Evolutionary conservation across 2,113 vertebrate species (phyloP).

Genomic region (Labeo catla): DNA sequence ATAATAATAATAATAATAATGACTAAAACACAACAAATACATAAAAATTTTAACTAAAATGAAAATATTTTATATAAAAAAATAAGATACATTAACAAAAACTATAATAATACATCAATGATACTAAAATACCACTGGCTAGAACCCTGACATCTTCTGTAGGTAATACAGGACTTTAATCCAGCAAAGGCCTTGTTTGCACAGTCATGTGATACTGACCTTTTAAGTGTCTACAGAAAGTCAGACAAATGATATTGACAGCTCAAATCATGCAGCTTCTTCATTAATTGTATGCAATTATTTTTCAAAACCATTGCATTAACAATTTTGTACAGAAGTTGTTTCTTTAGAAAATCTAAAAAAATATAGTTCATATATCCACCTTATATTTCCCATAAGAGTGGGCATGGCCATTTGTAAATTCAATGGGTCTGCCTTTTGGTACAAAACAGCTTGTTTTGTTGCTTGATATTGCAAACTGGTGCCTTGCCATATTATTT

Average conservation of each 20-base stretch:
- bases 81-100: not conserved
- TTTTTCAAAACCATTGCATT: not conserved
- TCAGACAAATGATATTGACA: not conserved
- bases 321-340: not conserved
- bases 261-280: not conserved
- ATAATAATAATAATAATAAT: no score
- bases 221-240: not conserved
- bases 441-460: no score
- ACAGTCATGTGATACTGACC: not conserved
- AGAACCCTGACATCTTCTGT: not conserved
- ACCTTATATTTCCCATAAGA: no score
- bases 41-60: not conserved
- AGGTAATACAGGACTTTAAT: not conserved
- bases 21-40: not conserved
- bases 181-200: not conserved
- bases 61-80: not conserved
- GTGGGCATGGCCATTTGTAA: no score
- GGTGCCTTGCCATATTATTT: no score
- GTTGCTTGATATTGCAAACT: no score
- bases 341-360: not conserved
- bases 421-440: no score
- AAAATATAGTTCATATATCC: not conserved
- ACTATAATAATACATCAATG: not conserved
- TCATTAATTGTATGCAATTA: not conserved
- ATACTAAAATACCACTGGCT: not conserved